phyloP scores from a whole-genome alignment of 1,140 invertebrate species.

The Hylyphantes graminicola region DNA sequence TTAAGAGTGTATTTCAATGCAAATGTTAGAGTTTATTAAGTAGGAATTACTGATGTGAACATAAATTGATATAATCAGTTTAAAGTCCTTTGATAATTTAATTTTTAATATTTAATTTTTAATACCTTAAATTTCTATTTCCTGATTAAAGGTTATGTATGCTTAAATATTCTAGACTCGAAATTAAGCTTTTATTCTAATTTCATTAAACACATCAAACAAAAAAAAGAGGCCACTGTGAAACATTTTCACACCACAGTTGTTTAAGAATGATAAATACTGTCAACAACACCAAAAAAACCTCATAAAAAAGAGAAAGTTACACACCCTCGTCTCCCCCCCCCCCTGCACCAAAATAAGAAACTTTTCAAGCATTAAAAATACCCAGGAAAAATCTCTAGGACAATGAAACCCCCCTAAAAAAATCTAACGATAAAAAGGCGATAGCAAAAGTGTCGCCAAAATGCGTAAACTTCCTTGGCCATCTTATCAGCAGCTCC shows the following conservation, averaged over 20 bases:
- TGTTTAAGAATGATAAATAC: neutral
- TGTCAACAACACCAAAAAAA: neutral
- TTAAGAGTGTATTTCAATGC: too few relatives aligned
- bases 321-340: neutral
- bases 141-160: too few relatives aligned
- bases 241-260: neutral
- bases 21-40: too few relatives aligned
- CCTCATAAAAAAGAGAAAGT: neutral
- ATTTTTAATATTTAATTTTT: too few relatives aligned
- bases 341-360: neutral
- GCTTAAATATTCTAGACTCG: too few relatives aligned
- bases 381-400: conserved; percentile 16
- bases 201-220: too few relatives aligned
- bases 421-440: conserved; percentile 14
- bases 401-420: conserved; percentile 4
- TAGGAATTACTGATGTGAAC: too few relatives aligned
- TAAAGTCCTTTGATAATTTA: too few relatives aligned
- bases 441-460: conserved; percentile 23
- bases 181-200: too few relatives aligned
- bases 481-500: conserved; percentile 37
- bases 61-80: too few relatives aligned
- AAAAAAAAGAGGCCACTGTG: neutral
- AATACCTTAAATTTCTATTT: too few relatives aligned
- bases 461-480: conserved; percentile 34
- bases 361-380: conserved; percentile 30